A percentile compares a stretch with the other conserved stretches of the same genome.
These are phyloP conservation scores for Vipera ursinii DNA, from an alignment of 2,797 vertebrate species.

Conservation along the genomic window DNA sequence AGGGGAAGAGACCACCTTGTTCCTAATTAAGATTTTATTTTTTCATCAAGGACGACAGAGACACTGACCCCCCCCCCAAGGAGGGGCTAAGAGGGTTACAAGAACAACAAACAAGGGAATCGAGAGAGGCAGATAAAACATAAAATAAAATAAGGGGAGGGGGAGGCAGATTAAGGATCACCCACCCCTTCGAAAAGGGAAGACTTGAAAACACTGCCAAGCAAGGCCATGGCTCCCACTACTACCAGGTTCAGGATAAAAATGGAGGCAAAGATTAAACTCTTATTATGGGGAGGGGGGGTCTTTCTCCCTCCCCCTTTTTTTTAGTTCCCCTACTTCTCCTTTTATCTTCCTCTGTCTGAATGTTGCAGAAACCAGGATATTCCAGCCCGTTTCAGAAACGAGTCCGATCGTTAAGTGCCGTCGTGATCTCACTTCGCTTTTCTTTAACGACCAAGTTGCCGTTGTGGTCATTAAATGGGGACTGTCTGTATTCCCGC, in stretches of 20 bases:
- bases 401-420: neutral
- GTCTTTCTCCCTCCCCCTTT: neutral
- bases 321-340: neutral
- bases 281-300: neutral
- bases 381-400: neutral
- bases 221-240: neutral
- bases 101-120: neutral
- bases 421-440: neutral
- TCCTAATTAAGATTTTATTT: constrained; percentile 33
- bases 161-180: neutral
- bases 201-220: neutral
- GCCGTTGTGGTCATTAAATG: neutral
- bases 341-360: neutral
- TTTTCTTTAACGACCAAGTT: neutral
- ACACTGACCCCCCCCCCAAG: constrained; percentile 10
- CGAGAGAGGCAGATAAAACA: constrained; percentile 45
- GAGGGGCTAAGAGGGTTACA: neutral
- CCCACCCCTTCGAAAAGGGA: neutral
- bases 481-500: neutral
- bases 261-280: neutral
- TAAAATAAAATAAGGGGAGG: fast-evolving
- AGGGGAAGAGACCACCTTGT: neutral
- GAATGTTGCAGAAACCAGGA: neutral
- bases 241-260: neutral
- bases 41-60: neutral